Percentiles rank a stretch among this genome's conserved stretches.
Conservation (phyloP, 2,888 invertebrate genomes). For the Ctenicera cuprea region DNA sequence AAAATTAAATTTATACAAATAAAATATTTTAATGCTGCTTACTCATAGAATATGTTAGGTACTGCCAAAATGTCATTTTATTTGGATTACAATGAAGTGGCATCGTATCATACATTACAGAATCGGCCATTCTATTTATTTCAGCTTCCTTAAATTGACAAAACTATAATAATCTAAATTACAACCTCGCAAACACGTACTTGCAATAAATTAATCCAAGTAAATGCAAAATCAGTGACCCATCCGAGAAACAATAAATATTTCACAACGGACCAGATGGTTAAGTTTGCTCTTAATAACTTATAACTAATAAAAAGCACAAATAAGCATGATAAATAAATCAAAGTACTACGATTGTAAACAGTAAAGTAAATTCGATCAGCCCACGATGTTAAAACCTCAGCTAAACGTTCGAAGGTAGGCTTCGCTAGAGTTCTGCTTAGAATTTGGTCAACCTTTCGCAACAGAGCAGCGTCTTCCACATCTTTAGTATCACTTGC, state of each 20-base stretch:
- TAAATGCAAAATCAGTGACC: slow-evolving; percentile 53
- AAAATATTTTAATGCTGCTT: slow-evolving; percentile 13
- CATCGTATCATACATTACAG: slow-evolving; percentile 36
- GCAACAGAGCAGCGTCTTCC: slow-evolving; percentile 40
- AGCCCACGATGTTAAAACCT: slow-evolving; percentile 42
- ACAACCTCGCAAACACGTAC: slow-evolving; percentile 28
- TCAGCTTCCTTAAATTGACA: slow-evolving; percentile 50
- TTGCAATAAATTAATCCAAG: slow-evolving; percentile 52
- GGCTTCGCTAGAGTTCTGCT: slow-evolving; percentile 36
- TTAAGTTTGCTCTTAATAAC: slow-evolving; percentile 50
- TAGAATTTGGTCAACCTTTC: slow-evolving; percentile 47
- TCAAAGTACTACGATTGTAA: slow-evolving; percentile 47
- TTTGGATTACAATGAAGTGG: slow-evolving; percentile 51
- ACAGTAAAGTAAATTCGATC: slow-evolving; percentile 49
- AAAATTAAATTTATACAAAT: not conserved
- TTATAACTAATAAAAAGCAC: slow-evolving; percentile 51
- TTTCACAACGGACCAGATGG: slow-evolving; percentile 48
- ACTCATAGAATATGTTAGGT: slow-evolving; percentile 45
- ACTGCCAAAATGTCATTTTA: slow-evolving; percentile 47
- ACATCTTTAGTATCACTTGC: not conserved
- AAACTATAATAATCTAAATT: not conserved
- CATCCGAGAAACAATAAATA: slow-evolving; percentile 54
- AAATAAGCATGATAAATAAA: slow-evolving; percentile 42
- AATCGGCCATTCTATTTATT: slow-evolving; percentile 53
- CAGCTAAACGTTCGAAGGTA: slow-evolving; percentile 12